phyloP scores from a whole-genome alignment of 2,113 vertebrate species.

The Esox niger region DNA sequence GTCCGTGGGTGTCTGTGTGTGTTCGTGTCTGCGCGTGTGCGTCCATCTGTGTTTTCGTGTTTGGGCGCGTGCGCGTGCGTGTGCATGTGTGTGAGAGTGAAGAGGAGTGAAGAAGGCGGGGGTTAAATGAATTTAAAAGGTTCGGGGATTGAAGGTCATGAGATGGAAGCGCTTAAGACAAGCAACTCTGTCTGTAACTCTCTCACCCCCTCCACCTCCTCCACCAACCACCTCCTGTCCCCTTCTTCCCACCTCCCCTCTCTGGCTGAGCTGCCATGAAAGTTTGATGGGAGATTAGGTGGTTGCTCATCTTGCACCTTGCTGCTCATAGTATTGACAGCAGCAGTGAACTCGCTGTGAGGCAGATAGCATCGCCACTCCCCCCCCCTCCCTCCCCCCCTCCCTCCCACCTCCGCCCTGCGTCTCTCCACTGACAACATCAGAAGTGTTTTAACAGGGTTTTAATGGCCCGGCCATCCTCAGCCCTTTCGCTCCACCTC shows the following conservation, averaged over 20 bases:
- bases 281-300: slow-evolving; percentile 98
- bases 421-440: slow-evolving; percentile 81
- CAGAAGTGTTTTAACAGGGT: slow-evolving; percentile 90
- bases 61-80: too few species aligned
- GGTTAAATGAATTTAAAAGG: slow-evolving; percentile 72
- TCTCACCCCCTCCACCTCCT: slow-evolving; percentile 50
- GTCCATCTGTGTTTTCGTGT: too few species aligned
- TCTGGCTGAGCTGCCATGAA: slow-evolving; percentile 83
- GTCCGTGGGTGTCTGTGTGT: slow-evolving; percentile 49
- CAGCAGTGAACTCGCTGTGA: slow-evolving; percentile 78
- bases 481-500: slow-evolving; percentile 74
- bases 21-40: background rate
- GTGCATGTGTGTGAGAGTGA: slow-evolving; percentile 31
- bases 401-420: slow-evolving; percentile 47
- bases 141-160: slow-evolving; percentile 72
- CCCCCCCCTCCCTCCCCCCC: slow-evolving; percentile 56
- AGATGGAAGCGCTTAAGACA: slow-evolving; percentile 58
- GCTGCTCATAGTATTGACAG: slow-evolving; percentile 97
- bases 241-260: slow-evolving; percentile 51
- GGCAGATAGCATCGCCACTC: slow-evolving; percentile 77
- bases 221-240: slow-evolving; percentile 51
- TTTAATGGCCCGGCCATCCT: slow-evolving; percentile 88
- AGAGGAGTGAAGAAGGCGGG: slow-evolving; percentile 45
- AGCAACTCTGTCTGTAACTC: slow-evolving; percentile 58
- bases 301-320: slow-evolving; percentile 96